phyloP scores from a whole-genome alignment of 2,888 invertebrate species.

The Imbricaverruca yamaguchii region DNA sequence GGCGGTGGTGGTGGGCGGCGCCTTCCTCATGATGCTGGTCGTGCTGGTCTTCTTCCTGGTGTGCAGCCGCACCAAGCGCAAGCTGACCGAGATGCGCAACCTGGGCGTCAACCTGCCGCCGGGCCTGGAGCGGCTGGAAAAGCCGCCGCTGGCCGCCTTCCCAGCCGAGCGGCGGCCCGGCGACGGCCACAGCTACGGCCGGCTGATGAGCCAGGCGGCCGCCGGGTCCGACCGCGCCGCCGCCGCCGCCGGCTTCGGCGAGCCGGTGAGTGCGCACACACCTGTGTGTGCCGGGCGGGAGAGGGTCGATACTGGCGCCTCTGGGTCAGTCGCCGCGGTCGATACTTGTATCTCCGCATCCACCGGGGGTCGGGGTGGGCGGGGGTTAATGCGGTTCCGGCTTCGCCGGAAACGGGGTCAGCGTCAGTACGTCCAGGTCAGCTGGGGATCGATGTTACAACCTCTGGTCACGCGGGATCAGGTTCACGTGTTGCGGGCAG shows the following conservation, averaged over 20 bases:
- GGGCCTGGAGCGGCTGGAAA: constrained; percentile 3
- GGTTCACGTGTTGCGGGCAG: no score
- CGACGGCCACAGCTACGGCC: not conserved
- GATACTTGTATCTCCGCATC: no score
- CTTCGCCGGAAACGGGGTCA: no score
- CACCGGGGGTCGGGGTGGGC: no score
- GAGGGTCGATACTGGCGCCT: no score
- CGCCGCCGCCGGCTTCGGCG: not conserved
- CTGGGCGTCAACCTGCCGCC: constrained; percentile 16
- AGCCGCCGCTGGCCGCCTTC: not conserved
- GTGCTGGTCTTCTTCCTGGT: constrained; percentile 1
- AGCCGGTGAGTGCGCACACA: constrained; percentile 1
- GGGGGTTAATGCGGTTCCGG: no score
- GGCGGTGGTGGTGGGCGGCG: not conserved
- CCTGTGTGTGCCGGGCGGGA: no score
- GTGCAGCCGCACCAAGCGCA: constrained; percentile 4
- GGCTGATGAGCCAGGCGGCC: not conserved
- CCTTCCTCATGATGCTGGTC: not conserved
- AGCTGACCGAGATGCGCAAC: constrained; percentile 14
- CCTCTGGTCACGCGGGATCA: no score
- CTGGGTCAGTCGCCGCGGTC: no score
- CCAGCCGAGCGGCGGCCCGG: not conserved
- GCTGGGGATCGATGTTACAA: no score
- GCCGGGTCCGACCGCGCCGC: not conserved
- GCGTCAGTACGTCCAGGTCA: no score